phyloP scores from a whole-genome alignment of 2,797 vertebrate species.

The Hephaestus fuliginosus region DNA sequence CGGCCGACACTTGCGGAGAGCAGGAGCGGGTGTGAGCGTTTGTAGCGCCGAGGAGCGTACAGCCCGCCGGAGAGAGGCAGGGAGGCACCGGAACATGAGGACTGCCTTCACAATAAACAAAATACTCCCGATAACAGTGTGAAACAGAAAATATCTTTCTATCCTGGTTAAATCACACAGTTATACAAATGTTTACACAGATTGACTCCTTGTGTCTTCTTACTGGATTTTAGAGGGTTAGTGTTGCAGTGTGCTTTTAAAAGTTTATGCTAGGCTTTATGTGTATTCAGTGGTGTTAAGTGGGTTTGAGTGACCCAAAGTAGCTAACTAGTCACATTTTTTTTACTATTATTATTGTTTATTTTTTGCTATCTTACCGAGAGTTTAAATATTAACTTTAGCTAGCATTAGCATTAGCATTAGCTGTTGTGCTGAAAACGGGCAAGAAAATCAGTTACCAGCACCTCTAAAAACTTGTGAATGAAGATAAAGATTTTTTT shows the following conservation, averaged over 20 bases:
- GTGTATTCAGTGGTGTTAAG: too few relatives aligned
- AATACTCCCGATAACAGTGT: too few relatives aligned
- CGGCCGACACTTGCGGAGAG: slow-evolving; percentile 48
- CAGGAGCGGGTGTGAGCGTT: slow-evolving; percentile 62
- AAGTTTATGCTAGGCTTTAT: not conserved
- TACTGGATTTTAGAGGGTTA: not conserved
- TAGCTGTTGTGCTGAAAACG: too few relatives aligned
- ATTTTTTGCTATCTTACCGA: too few relatives aligned
- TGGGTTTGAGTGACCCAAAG: not conserved
- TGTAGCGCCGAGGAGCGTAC: slow-evolving; percentile 21
- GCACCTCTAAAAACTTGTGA: not conserved
- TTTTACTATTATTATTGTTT: too few relatives aligned
- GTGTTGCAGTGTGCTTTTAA: not conserved
- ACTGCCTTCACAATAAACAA: slow-evolving; percentile 67
- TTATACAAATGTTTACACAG: not conserved
- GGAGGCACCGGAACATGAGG: not conserved
- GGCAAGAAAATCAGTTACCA: too few relatives aligned
- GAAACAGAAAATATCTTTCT: too few relatives aligned
- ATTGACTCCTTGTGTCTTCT: not conserved
- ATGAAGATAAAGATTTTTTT: not conserved
- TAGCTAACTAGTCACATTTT: not conserved
- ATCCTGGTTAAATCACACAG: not conserved
- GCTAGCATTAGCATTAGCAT: not conserved
- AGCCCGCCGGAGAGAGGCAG: not conserved
- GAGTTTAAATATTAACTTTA: not conserved